Evolutionary conservation across 2,113 vertebrate genomes (phyloP), one percentile per base, ranked within the genome.

Genomic region (Triplophysa dalaica): DNA sequence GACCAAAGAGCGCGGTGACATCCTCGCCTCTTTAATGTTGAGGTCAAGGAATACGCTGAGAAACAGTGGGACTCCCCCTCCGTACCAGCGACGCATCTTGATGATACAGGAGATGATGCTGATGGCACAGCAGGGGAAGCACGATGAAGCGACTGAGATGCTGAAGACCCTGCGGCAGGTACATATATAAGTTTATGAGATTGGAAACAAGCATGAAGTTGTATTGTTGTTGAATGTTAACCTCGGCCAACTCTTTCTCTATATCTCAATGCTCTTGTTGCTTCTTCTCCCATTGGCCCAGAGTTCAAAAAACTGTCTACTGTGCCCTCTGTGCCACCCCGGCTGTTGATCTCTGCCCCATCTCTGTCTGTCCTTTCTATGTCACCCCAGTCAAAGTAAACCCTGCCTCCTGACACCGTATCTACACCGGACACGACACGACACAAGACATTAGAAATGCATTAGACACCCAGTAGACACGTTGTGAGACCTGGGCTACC

Each of bases 41-140:
- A 95, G 93, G 88, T 94, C 96, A 4, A 93, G 96, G 22, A 96
- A 98, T 84, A 93, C 94, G 88, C 93, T 96, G 29, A 91, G 88
- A 64, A 94, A 91, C 50, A 88, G 91, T 0, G 92, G 90, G 48
- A 86, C 91, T 33, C 91, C 94, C 21, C 93, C 97, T 52, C 97
- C 96, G 6, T 98, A 99, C 89, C 97, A 96, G 88, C 92, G 95
- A 33, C 93, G 96, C 9, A 94, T 98, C 58, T 85, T 93, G 81
- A 96, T 98, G 94, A 96, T 98, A 88, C 96, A 98, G 91, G 97
- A 98, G 87, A 95, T 98, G 95, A 94, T 97, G 94, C 86, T 93
- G 79, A 93, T 97, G 93, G 93, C 95, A 86, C 94, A 94, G 86
- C 96, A 98, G 87, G 97, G 97, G 68, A 94, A 90, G 81, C 94